phyloP scores from a whole-genome alignment of 2,113 vertebrate species.

The Dendrocopos noguchii region DNA sequence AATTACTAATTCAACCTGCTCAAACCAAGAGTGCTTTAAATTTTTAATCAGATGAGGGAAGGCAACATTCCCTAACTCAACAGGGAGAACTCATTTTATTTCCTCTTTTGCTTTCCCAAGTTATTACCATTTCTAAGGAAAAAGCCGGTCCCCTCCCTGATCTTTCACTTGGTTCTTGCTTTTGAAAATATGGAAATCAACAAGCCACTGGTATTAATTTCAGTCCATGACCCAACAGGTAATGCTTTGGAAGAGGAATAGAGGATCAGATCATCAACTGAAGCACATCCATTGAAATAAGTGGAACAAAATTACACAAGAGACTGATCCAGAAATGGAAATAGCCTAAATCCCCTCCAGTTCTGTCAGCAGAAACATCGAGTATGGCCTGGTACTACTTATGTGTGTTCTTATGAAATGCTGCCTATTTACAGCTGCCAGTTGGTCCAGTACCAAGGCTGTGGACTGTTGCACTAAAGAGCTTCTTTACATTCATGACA shows the following conservation, averaged over 20 bases:
- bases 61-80: conserved; percentile 67
- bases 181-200: conserved; percentile 65
- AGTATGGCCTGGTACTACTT: neutral
- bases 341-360: neutral
- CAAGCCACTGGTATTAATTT: neutral
- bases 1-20: conserved; percentile 80
- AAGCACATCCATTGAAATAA: neutral
- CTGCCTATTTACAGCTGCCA: neutral
- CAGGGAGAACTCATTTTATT: conserved; percentile 68
- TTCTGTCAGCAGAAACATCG: neutral
- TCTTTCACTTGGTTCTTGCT: conserved; percentile 8
- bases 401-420: neutral
- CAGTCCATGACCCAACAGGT: conserved; percentile 30
- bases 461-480: neutral
- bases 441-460: neutral
- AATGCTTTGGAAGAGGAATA: conserved; percentile 40
- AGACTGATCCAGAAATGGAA: conserved; percentile 17
- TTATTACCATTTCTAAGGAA: conserved; percentile 75
- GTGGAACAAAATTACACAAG: neutral
- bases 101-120: conserved; percentile 68
- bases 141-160: conserved; percentile 33
- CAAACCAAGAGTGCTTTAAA: conserved; percentile 72
- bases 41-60: conserved; percentile 78
- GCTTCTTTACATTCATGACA: neutral
- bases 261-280: conserved; percentile 8